Percentiles rank a stretch among this genome's conserved stretches.
These are phyloP conservation scores for Onychostoma macrolepis DNA, from an alignment of 2,113 vertebrate species.

Conservation along the genomic window DNA sequence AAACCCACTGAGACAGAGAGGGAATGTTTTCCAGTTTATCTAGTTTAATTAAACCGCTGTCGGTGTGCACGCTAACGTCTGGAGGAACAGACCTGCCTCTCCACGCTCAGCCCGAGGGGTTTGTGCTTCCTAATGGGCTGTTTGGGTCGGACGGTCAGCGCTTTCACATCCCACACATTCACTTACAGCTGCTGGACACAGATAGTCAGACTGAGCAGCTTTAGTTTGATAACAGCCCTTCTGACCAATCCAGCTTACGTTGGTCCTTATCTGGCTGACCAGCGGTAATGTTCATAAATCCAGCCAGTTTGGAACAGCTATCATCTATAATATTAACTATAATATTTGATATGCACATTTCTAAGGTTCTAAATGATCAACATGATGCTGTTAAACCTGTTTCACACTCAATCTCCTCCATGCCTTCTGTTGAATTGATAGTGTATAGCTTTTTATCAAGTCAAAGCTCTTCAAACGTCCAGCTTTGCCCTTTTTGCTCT, in stretches of 20 bases:
- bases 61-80: neutral
- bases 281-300: neutral
- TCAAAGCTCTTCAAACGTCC: too few relatives aligned
- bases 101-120: neutral
- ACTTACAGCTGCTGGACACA: neutral
- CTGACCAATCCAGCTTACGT: neutral
- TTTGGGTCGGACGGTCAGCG: neutral
- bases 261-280: neutral
- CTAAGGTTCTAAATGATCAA: neutral
- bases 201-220: neutral
- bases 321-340: neutral
- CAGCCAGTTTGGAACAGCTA: neutral
- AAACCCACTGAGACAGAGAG: conserved; percentile 1
- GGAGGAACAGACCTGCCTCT: neutral
- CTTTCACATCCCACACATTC: neutral
- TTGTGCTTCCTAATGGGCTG: neutral
- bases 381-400: neutral
- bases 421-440: too few relatives aligned
- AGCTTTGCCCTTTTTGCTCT: too few relatives aligned
- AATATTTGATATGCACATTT: neutral
- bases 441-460: too few relatives aligned
- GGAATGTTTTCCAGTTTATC: neutral
- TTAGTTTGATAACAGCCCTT: neutral
- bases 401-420: too few relatives aligned
- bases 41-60: neutral